Conservation (phyloP, 2,888 invertebrate genomes). For the Eubasilissa splendida region DNA sequence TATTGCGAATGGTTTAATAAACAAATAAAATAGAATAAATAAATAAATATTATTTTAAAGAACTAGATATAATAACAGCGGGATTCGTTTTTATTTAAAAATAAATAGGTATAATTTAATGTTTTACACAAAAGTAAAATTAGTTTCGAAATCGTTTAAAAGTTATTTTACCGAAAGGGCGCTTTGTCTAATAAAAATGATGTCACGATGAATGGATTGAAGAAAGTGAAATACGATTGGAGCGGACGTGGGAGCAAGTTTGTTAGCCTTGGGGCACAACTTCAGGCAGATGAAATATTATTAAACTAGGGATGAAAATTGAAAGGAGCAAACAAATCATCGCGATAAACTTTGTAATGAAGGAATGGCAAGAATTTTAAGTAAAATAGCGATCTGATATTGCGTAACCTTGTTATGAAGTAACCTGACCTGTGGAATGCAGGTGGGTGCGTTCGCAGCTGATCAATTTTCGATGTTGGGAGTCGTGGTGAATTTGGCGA, state of each 20-base stretch:
- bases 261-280: no score
- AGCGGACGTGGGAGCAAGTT: no score
- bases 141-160: neutral
- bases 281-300: neutral
- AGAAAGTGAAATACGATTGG: no score
- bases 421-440: conserved; percentile 28
- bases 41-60: no score
- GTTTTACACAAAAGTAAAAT: neutral
- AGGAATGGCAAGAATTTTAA: conserved; percentile 9
- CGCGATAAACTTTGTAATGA: neutral
- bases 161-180: neutral
- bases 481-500: neutral
- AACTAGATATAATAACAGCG: no score
- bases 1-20: no score
- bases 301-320: neutral
- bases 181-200: neutral
- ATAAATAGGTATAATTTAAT: neutral
- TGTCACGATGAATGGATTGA: no score
- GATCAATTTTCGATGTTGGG: no score
- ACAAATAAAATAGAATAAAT: no score
- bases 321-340: conserved; percentile 12
- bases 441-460: neutral
- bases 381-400: neutral
- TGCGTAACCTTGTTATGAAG: conserved; percentile 1
- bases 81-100: no score